Conservation (phyloP, 2,113 vertebrate species). For the Okapia johnstoni region DNA sequence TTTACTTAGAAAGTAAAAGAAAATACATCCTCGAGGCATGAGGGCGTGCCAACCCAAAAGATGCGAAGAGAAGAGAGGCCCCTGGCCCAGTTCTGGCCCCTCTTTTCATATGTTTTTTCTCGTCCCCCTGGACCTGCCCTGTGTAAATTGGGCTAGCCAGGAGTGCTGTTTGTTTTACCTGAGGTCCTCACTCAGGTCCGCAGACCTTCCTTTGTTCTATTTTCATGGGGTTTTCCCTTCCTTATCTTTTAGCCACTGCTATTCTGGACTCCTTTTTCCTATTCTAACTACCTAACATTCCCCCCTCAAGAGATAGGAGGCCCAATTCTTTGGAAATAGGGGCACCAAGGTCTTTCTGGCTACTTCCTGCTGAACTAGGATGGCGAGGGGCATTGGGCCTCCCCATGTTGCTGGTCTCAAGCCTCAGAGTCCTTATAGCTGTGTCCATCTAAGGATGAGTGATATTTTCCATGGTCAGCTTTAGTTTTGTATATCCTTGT, state of each 20-base stretch:
- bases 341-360: background rate
- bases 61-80: background rate
- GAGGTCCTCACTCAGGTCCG: background rate
- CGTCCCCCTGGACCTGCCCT: background rate
- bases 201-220: background rate
- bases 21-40: background rate
- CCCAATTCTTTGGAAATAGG: background rate
- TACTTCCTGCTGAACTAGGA: background rate
- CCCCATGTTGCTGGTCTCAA: background rate
- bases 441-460: background rate
- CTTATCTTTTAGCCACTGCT: background rate
- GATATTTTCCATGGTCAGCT: background rate
- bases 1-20: background rate
- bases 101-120: background rate
- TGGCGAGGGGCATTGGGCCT: background rate
- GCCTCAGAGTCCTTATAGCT: background rate
- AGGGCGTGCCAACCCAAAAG: background rate
- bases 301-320: background rate
- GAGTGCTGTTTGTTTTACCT: background rate
- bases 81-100: background rate
- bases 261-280: background rate
- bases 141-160: background rate
- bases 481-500: background rate
- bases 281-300: background rate
- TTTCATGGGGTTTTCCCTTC: background rate